Conservation (phyloP, 64 coral and sea anemone species). For the Trachythela sp. region DNA sequence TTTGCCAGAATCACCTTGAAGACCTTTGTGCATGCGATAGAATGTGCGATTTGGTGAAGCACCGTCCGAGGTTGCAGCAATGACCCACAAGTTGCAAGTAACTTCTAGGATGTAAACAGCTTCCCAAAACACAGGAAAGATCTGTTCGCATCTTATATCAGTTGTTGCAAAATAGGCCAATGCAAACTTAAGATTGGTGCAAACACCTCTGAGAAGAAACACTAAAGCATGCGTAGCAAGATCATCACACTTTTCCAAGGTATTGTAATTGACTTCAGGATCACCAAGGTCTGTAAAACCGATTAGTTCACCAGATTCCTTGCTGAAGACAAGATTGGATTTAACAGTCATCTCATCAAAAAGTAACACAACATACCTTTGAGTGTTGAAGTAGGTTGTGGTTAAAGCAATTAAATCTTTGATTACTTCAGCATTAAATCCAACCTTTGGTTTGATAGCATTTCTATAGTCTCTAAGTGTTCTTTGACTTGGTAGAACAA, state of each 20-base stretch:
- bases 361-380: constrained; percentile 13
- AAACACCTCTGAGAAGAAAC: background rate
- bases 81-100: background rate
- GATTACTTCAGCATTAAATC: background rate
- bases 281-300: constrained; percentile 9
- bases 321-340: background rate
- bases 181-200: background rate
- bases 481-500: constrained; percentile 15
- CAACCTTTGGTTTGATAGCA: background rate
- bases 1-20: background rate
- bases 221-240: constrained; percentile 7
- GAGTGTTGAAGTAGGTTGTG: background rate
- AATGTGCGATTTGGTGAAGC: background rate
- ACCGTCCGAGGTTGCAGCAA: background rate
- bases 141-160: background rate
- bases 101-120: background rate
- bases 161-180: constrained; percentile 1
- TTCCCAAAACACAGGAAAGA: constrained; percentile 14
- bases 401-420: background rate
- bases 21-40: background rate
- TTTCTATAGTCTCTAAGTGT: constrained; percentile 1
- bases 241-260: background rate
- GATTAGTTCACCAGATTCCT: background rate
- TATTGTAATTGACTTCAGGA: background rate
- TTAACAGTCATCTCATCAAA: constrained; percentile 18